Evolutionary conservation across 2,797 vertebrate genomes (phyloP).

Genomic region (Smutsia gigantea): DNA sequence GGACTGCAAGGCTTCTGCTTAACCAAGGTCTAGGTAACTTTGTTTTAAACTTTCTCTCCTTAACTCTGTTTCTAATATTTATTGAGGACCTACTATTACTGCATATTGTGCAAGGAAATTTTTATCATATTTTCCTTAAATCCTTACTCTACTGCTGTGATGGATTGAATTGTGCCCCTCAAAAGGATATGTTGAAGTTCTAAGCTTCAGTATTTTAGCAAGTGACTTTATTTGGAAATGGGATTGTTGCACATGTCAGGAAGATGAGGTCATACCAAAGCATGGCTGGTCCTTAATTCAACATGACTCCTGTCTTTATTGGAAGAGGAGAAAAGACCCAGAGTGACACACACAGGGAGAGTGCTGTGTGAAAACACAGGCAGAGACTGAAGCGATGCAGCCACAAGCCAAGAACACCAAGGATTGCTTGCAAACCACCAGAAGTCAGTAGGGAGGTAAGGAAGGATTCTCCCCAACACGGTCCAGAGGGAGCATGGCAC

Average conservation of each 20-base stretch:
- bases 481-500: background rate
- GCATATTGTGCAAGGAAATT: background rate
- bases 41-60: background rate
- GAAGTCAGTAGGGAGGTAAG: background rate
- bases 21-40: background rate
- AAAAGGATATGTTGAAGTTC: background rate
- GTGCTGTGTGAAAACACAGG: background rate
- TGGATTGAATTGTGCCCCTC: background rate
- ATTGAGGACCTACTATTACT: background rate
- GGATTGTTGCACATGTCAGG: background rate
- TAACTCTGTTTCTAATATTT: background rate
- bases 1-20: fast-evolving
- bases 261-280: background rate
- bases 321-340: background rate
- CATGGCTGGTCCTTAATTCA: background rate
- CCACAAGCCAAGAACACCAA: background rate
- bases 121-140: background rate
- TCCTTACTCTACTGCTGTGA: background rate
- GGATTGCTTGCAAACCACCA: background rate
- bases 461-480: background rate
- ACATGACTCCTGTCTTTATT: background rate
- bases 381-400: fast-evolving
- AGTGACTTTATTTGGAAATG: background rate
- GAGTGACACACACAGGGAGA: background rate
- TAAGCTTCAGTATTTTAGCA: background rate